Conservation (phyloP, 2,113 vertebrate species). For the Phylloscopus trochiloides region DNA sequence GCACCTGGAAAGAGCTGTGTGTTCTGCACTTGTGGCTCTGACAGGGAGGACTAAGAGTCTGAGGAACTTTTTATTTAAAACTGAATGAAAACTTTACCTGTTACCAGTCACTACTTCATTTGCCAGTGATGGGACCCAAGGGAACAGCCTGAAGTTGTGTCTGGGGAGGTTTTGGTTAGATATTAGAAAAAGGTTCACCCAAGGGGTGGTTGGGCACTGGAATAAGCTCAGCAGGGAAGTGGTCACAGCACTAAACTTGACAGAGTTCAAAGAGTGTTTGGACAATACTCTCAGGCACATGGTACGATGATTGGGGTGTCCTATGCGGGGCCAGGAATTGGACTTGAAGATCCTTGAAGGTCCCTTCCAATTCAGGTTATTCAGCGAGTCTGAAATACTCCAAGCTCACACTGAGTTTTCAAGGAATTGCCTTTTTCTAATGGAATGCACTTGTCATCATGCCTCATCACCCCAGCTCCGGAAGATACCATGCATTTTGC, state of each 20-base stretch:
- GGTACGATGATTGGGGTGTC: background rate
- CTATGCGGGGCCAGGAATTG: background rate
- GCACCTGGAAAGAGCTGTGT: background rate
- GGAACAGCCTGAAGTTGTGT: background rate
- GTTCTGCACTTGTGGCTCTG: background rate
- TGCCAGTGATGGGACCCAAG: background rate
- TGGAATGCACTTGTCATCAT: background rate
- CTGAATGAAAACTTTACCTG: background rate
- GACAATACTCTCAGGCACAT: background rate
- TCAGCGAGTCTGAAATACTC: rapidly evolving
- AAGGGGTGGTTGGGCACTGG: background rate
- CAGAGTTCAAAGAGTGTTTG: background rate
- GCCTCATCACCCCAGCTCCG: background rate
- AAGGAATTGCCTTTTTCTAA: background rate
- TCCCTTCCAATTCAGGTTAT: background rate
- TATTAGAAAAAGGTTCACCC: background rate
- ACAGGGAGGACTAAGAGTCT: background rate
- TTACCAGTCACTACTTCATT: background rate
- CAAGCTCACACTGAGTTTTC: background rate
- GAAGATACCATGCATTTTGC: background rate
- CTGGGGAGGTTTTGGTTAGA: background rate
- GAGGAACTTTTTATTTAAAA: background rate
- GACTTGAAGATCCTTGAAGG: background rate
- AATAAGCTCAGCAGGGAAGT: background rate
- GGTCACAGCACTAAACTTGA: background rate